Conservation (phyloP, 2,888 invertebrate species). For the Cheilosia grossa region DNA sequence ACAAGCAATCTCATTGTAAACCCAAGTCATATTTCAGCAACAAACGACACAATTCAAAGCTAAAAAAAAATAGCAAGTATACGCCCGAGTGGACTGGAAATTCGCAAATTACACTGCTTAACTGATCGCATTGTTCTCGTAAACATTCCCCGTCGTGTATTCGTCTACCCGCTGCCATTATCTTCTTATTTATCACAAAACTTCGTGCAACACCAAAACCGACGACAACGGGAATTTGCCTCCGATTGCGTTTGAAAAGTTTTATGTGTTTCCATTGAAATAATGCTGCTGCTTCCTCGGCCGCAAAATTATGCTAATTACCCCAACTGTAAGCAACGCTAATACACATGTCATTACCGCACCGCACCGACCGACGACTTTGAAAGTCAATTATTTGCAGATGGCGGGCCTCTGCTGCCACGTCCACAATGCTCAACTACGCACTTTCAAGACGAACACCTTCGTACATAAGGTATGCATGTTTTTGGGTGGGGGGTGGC, state of each 20-base stretch:
- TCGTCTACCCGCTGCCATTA: constrained; percentile 19
- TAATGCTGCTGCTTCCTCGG: constrained; percentile 34
- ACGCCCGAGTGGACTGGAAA: constrained; percentile 3
- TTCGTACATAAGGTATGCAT: background rate
- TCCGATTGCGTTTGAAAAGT: constrained; percentile 35
- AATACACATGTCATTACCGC: constrained; percentile 50
- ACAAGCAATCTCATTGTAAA: too few relatives aligned
- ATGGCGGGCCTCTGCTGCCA: background rate
- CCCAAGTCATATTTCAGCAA: too few relatives aligned
- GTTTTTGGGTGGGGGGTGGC: background rate
- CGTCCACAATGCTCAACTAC: background rate
- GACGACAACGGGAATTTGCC: background rate
- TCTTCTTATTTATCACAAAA: constrained; percentile 37
- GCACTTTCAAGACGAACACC: constrained; percentile 13
- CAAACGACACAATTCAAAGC: background rate
- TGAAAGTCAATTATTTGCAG: constrained; percentile 58
- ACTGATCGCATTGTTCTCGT: constrained; percentile 15
- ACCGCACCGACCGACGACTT: background rate
- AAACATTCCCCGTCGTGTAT: background rate
- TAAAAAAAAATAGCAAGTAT: constrained; percentile 7
- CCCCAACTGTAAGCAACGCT: constrained; percentile 31
- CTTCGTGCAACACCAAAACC: constrained; percentile 37
- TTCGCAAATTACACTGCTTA: constrained; percentile 6
- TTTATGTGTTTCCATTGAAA: constrained; percentile 34
- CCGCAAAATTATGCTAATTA: constrained; percentile 67